Base-by-base conservation (phyloP, 2,797 vertebrate genomes). In the Anabas testudineus region DNA sequence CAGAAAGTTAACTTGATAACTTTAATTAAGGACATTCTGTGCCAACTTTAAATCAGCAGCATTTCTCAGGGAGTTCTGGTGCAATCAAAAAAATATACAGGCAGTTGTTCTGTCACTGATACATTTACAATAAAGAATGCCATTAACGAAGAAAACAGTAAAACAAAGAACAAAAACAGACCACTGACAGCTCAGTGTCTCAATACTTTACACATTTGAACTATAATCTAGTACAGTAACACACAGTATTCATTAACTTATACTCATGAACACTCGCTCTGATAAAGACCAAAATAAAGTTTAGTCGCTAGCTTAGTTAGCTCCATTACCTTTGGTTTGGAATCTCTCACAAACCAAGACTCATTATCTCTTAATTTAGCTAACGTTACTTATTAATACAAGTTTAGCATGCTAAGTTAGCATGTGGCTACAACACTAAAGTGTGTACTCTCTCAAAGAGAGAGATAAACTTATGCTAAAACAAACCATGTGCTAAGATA, bases 1-100 rank as follows among this genome's bases (percentile, higher is more conserved):
- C 1, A 37, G 1, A 10, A 26, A 18, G 14, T 34, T 21, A 30
- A 32, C 57, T 19, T 6, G 7, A 12, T 3, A 30, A 30, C 8
- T 43, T 41, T 12, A 21, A 37, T 14, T 37, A 30, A 30, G 28
- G 30, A 30, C 28, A 30, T 28, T 30, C 28, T 30, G 28, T 24
- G 24, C 24, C 24, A 10, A 58, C 60, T 48, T 47, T 10, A 43
- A 15, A 24, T 53, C 46, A 19, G 55, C 61, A 46, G 53, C 59
- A 28, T 24, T 14, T 52, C 18, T 32, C 3, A 13, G 2, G 6
- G 1, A 34, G 10, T 18, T 52, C 9, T 5, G 4, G 12, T n/a
- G 7, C 18, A 66, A 24, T 7, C 4, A 9, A 7, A 48, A 7
- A 48, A 32, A 13, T 43, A 28, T 32, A 26, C 18, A 22, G 42